Conservation (phyloP, 2,113 vertebrate genomes). For the Elachura formosa region DNA sequence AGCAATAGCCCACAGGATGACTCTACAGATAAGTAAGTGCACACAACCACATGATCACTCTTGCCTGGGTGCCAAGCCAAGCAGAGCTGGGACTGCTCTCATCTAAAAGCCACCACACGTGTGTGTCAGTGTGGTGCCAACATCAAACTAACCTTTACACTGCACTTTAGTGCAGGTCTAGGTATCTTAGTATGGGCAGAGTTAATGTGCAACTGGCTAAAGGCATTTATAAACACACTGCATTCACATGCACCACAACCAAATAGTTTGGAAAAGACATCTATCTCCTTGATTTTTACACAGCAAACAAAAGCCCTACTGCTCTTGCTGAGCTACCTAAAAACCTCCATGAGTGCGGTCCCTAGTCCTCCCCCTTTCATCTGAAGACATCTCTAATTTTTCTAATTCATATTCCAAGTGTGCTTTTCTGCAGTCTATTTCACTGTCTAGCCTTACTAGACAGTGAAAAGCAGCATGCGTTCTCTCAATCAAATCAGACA, state of each 20-base stretch:
- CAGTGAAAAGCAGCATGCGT: background rate
- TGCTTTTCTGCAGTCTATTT: background rate
- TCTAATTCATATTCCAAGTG: background rate
- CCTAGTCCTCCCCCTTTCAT: background rate
- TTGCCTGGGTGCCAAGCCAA: background rate
- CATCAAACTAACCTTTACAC: background rate
- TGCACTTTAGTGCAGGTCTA: background rate
- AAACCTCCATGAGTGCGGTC: background rate
- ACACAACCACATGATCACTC: background rate
- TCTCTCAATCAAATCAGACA: constrained; percentile 2
- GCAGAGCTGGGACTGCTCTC: background rate
- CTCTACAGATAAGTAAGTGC: background rate
- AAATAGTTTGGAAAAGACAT: background rate
- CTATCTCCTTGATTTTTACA: background rate
- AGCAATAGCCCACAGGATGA: background rate
- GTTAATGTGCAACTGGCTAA: background rate
- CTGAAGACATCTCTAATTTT: background rate
- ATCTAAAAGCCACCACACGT: background rate
- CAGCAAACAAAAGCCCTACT: background rate
- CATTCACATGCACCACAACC: background rate
- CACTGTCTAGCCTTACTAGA: background rate
- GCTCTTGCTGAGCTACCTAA: background rate
- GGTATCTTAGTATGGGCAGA: background rate
- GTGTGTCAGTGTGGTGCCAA: background rate
- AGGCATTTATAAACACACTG: background rate